Base-by-base conservation (phyloP, 1,140 invertebrate genomes). In the Lepidurus packardi region DNA sequence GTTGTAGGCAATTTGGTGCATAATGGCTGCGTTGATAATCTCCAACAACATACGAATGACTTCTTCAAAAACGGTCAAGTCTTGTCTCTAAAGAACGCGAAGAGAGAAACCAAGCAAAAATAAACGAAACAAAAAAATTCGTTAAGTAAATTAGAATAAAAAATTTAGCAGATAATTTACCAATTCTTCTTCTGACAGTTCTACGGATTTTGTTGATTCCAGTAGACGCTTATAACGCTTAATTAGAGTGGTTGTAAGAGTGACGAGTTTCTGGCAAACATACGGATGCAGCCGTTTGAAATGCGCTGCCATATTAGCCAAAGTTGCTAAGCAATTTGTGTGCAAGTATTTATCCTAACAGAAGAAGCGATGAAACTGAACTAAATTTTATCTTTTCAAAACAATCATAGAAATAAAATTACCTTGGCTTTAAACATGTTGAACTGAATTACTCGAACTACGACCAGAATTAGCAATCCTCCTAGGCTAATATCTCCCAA, bases 221-320 rank as follows among this genome's bases (percentile, higher is more conserved):
- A 44, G 43, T 73, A 79, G 10, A 16, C 41, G 45, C 1, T 87
- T 84, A 84, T 93, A 90, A 81, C 92, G 90, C 81, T 94, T 94
- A 0, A 93, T 93, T 73, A 97, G 86, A 0, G 93, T 94, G 85
- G 96, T 93, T 83, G 96, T 95, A 41, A 97, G 85, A 78, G 92
- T 94, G 76, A 98, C 89, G 80, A 98, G 85, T 83, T 96, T 89
- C 86, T 99, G 97, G 81, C 95, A 94, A 41, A 98, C 97, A 85
- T 98, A 98, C 0, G 96, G 94, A 87, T 98, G 96, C 25, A 99
- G 87, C 79, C 93, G 90, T 83, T 92, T 90, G 84, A 99, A 98
- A 85, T 98, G 94, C 80, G 93, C 91, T 73, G 94, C 93, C 97
- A 99, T 99, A 83, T 99, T 99, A 47, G 98, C 97, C 79, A 99